Evolutionary conservation across 2,113 vertebrate species (phyloP).

Genomic region (Nerophis lumbriciformis): DNA sequence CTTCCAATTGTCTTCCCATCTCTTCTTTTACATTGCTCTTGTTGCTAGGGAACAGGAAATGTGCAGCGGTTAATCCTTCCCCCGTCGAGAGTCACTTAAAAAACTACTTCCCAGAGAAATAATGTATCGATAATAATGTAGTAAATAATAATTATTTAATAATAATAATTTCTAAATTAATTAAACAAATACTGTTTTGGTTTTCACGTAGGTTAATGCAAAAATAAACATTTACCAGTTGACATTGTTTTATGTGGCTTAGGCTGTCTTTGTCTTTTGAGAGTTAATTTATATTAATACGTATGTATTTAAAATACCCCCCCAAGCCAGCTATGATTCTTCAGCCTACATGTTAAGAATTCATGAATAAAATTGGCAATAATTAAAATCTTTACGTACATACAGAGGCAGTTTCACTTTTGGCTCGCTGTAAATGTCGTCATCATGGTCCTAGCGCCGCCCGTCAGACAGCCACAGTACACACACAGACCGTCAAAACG

Average conservation of each 20-base stretch:
- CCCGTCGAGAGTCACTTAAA: conserved; percentile 4
- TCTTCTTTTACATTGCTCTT: conserved; percentile 60
- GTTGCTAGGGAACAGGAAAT: conserved; percentile 80
- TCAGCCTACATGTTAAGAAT: too few relatives aligned
- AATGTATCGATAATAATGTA: too few relatives aligned
- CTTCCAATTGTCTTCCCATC: conserved; percentile 60
- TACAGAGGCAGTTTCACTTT: conserved; percentile 27
- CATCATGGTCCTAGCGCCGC: conserved; percentile 75
- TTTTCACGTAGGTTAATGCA: too few relatives aligned
- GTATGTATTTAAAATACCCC: background rate
- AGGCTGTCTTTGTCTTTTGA: too few relatives aligned
- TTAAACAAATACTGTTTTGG: too few relatives aligned
- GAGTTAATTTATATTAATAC: too few relatives aligned
- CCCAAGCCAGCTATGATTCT: too few relatives aligned
- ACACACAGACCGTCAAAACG: conserved; percentile 29
- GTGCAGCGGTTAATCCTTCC: conserved; percentile 68
- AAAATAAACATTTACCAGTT: too few relatives aligned
- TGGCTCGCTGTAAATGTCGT: conserved; percentile 42
- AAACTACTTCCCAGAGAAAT: background rate
- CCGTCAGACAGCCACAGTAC: background rate
- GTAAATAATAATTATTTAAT: too few relatives aligned
- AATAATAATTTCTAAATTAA: too few relatives aligned
- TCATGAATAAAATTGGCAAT: too few relatives aligned
- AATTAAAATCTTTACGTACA: background rate
- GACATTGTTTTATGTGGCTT: too few relatives aligned